phyloP scores from a whole-genome alignment of 2,888 invertebrate genomes.

The Lumbricus terrestris region DNA sequence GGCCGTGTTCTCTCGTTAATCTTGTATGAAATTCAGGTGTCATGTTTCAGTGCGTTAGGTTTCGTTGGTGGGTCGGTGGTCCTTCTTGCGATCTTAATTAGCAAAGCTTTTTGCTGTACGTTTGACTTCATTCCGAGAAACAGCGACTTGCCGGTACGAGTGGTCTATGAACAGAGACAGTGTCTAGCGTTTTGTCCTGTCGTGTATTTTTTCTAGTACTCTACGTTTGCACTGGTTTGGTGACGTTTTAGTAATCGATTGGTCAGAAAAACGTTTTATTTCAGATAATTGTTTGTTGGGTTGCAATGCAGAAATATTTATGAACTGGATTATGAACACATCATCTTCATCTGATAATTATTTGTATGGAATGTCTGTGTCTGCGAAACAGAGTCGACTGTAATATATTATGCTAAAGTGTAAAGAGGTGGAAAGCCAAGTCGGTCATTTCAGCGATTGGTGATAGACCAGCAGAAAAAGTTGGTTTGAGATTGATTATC shows the following conservation, averaged over 20 bases:
- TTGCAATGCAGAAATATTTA: neutral
- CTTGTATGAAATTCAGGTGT: slow-evolving; percentile 5
- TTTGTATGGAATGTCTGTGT: no score
- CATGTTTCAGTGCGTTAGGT: neutral
- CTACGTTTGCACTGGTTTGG: neutral
- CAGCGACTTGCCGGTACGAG: neutral
- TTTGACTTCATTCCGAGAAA: slow-evolving; percentile 11
- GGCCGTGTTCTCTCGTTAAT: neutral
- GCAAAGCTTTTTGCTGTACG: neutral
- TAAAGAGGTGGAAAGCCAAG: neutral
- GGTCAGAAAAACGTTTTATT: neutral
- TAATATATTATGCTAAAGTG: no score
- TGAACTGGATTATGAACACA: neutral
- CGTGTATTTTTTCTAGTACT: neutral
- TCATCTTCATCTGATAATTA: neutral
- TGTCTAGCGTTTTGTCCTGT: neutral
- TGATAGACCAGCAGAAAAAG: neutral
- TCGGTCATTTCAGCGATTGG: neutral
- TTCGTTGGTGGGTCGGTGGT: neutral
- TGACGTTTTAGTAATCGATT: neutral
- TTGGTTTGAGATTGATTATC: neutral
- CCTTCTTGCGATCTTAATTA: neutral
- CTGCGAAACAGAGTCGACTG: no score
- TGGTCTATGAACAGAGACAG: slow-evolving; percentile 8
- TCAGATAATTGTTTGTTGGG: neutral